Percentiles rank a stretch among this genome's conserved stretches.
phyloP scores from a whole-genome alignment of 2,888 invertebrate species.

The Smittia aterrima region DNA sequence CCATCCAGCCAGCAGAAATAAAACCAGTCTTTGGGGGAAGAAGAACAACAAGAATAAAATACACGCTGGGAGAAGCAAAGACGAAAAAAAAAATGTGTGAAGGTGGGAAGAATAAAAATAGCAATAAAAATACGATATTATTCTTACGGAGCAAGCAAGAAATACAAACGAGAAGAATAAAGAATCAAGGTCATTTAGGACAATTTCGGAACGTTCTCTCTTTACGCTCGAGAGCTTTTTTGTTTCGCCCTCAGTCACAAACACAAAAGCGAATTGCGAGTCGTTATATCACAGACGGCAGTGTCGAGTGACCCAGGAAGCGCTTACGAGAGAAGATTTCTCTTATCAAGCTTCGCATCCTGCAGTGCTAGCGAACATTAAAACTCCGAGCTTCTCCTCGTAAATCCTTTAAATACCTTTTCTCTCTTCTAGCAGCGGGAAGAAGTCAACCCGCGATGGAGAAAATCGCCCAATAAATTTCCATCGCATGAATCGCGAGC shows the following conservation, averaged over 20 bases:
- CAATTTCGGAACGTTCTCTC: conserved; percentile 19
- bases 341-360: conserved; percentile 32
- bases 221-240: conserved; percentile 29
- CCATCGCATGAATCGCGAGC: conserved; percentile 21
- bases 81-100: conserved; percentile 30
- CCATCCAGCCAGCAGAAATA: conserved; percentile 1
- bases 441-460: background rate
- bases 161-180: conserved; percentile 10
- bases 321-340: background rate
- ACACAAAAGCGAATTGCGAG: too few relatives aligned
- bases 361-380: conserved; percentile 34
- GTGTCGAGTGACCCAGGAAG: conserved; percentile 28
- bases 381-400: conserved; percentile 11
- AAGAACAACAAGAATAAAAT: conserved; percentile 13
- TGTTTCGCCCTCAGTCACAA: background rate
- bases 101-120: conserved; percentile 37
- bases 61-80: background rate
- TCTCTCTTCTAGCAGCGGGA: background rate
- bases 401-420: conserved; percentile 20
- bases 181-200: conserved; percentile 41
- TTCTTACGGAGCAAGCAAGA: conserved; percentile 8
- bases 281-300: background rate
- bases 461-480: conserved; percentile 25
- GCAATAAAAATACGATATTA: conserved; percentile 39
- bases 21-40: conserved; percentile 33